These are phyloP conservation scores for Sebastes umbrosus DNA, from an alignment of 2,797 vertebrate genomes.

Conservation along the genomic window DNA sequence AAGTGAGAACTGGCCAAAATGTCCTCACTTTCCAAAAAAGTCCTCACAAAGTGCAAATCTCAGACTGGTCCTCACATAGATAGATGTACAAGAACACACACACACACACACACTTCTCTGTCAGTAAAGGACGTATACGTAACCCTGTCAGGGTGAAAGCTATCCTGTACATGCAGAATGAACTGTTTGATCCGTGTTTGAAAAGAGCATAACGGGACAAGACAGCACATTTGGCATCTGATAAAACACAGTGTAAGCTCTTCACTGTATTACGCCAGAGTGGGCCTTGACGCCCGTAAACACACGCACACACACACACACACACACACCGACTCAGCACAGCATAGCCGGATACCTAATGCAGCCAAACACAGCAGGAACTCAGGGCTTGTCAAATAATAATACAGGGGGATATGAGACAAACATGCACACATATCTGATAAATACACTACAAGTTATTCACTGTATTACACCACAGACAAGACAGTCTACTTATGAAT, in stretches of 20 bases:
- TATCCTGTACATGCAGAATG: background rate
- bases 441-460: background rate
- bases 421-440: background rate
- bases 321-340: background rate
- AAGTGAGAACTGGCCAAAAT: background rate
- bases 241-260: conserved; percentile 49
- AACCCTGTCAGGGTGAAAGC: background rate
- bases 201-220: conserved; percentile 29
- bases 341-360: conserved; percentile 4
- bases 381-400: conserved; percentile 16
- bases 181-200: conserved; percentile 36
- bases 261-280: conserved; percentile 30
- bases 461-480: background rate
- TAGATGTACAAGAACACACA: background rate
- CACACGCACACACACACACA: background rate
- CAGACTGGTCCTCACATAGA: background rate
- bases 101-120: background rate
- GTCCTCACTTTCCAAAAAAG: background rate
- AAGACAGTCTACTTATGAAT: background rate
- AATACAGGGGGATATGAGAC: background rate
- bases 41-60: background rate
- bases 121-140: background rate
- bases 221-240: conserved; percentile 48
- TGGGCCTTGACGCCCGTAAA: conserved; percentile 5
- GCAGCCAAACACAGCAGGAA: conserved; percentile 10